Conservation (phyloP, 2,113 vertebrate genomes). For the Pseudolaguvia tuberculata region DNA sequence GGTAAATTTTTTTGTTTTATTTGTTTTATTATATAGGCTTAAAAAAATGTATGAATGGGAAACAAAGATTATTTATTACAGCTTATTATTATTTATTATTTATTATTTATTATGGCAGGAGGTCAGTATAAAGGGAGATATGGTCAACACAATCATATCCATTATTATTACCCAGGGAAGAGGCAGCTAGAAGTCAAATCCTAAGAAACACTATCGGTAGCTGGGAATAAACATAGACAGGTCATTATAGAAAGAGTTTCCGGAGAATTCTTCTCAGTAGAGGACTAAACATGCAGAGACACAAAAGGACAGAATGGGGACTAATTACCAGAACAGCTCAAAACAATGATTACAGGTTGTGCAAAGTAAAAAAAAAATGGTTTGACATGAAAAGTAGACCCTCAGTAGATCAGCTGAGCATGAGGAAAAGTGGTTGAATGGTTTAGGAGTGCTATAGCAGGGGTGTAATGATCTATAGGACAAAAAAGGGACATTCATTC, state of each 20-base stretch:
- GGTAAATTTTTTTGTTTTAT: background rate
- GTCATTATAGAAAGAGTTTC: background rate
- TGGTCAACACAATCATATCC: background rate
- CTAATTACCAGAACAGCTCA: constrained; percentile 5
- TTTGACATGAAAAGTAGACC: constrained; percentile 5
- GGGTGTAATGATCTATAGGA: no score
- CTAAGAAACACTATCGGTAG: no score
- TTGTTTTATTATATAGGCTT: background rate
- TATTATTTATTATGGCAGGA: background rate
- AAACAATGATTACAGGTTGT: constrained; percentile 1
- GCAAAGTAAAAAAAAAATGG: background rate
- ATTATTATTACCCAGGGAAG: constrained; percentile 9
- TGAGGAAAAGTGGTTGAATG: background rate
- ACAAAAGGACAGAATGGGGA: background rate
- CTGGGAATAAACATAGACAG: background rate
- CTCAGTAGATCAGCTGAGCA: background rate
- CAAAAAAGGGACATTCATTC: no score
- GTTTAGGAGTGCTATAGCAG: no score
- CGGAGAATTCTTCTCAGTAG: background rate
- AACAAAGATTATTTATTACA: constrained; percentile 1
- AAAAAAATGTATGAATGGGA: background rate
- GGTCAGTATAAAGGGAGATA: constrained; percentile 10
- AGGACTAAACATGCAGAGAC: background rate
- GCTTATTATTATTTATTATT: background rate
- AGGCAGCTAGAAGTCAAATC: constrained; percentile 1